phyloP scores from a whole-genome alignment of 2,797 vertebrate genomes.

The Craterocephalus amniculus region DNA sequence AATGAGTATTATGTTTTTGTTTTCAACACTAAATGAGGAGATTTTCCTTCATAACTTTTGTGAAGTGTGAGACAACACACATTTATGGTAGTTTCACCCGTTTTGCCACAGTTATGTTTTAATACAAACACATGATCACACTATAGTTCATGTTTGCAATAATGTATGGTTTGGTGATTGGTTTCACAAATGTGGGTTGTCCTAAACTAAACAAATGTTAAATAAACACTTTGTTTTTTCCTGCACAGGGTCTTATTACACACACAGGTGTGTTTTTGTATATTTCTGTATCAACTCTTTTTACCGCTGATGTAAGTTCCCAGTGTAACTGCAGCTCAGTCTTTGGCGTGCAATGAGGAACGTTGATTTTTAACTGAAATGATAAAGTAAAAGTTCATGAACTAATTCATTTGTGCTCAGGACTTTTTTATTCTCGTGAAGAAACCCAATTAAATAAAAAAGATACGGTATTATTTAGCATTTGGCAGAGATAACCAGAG shows the following conservation, averaged over 20 bases:
- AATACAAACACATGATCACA: constrained; percentile 2
- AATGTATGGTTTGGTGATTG: background rate
- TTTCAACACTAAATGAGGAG: constrained; percentile 1
- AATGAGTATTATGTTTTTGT: constrained; percentile 15
- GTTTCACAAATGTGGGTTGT: constrained; percentile 18
- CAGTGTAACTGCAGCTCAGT: constrained; percentile 31
- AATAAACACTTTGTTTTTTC: constrained; percentile 17
- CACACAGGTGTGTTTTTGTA: constrained; percentile 49
- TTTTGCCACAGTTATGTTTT: constrained; percentile 5
- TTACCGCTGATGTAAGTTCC: constrained; percentile 28
- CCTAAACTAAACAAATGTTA: constrained; percentile 15
- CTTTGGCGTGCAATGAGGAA: constrained; percentile 36
- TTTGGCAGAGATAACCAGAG: constrained; percentile 12
- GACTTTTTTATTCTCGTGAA: constrained; percentile 8
- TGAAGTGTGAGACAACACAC: constrained; percentile 24
- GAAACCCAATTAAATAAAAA: constrained; percentile 31
- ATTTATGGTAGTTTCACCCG: constrained; percentile 17
- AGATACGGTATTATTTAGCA: constrained; percentile 19
- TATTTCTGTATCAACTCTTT: constrained; percentile 49
- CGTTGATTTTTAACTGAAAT: constrained; percentile 40
- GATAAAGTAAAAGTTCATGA: constrained; percentile 57
- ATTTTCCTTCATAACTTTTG: constrained; percentile 2
- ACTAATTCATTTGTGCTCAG: constrained; percentile 29
- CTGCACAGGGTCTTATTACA: constrained; percentile 18
- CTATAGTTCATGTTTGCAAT: background rate